A percentile compares a stretch with the other conserved stretches of the same genome.
Conservation (phyloP, 1,140 invertebrate species). For the Hypsibius dujardini region DNA sequence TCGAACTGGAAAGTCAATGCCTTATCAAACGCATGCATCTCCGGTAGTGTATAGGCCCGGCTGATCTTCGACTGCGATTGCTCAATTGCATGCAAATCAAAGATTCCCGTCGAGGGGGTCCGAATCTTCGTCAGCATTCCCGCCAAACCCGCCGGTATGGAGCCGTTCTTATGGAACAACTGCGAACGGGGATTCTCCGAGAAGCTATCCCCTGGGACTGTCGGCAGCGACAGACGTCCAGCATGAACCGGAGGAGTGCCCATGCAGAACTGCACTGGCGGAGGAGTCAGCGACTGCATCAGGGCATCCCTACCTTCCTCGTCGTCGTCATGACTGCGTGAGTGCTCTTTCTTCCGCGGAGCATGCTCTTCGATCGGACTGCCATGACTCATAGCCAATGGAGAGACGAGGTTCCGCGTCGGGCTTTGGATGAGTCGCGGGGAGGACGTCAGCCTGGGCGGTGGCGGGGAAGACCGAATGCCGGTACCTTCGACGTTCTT, state of each 20-base stretch:
- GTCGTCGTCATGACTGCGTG: not conserved
- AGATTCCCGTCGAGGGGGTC: not conserved
- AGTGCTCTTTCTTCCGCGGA: not conserved
- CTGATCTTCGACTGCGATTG: not conserved
- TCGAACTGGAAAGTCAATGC: not conserved
- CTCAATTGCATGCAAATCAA: not conserved
- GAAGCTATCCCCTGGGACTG: not conserved
- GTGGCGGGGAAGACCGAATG: not conserved
- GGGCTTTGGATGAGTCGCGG: not conserved
- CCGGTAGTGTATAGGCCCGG: conserved; percentile 10
- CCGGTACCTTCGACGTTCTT: not conserved
- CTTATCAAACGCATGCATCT: conserved; percentile 8
- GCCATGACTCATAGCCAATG: no score
- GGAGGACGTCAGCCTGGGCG: not conserved
- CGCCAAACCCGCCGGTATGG: not conserved
- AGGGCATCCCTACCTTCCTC: not conserved
- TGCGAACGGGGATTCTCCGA: not conserved
- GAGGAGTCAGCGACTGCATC: conserved; percentile 2
- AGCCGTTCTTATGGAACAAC: not conserved
- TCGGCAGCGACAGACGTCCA: not conserved
- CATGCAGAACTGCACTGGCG: conserved; percentile 60
- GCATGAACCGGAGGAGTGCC: conserved; percentile 55
- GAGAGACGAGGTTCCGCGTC: not conserved
- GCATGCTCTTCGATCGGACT: not conserved
- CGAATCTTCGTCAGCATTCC: not conserved